Evolutionary conservation across 2,113 vertebrate species (phyloP), one percentile per base, ranked within the genome.

Genomic region (Aptenodytes forsteri): DNA sequence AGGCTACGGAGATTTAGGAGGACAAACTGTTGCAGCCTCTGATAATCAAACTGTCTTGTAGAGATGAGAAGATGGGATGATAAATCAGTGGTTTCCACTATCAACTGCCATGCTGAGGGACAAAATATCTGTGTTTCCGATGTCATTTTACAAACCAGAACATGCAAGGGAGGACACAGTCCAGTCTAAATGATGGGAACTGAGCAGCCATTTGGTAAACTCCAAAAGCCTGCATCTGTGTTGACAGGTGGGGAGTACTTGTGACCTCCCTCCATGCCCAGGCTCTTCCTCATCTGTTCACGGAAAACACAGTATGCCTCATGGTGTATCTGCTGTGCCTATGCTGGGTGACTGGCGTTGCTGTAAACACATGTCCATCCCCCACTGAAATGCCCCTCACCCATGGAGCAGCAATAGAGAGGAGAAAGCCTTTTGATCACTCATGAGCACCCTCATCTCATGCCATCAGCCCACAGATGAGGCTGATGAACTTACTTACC

Each of bases 301-400:
- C 0, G 0, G 42, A 54, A 50, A 85, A 67, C 15, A 54, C 5
- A 38, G 25, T 5, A 54, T 0, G 0, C 14, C 32, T 58, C 40
- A 27, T 7, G 5, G 14, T 36, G 16, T n/a, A 40, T 13, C 23
- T 66, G 36, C 50, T 75, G 8, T 71, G 66, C 30, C 34, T 9
- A 1, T 13, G 25, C 22, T 42, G 32, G 19, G 38, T 80, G 47
- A 42, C 29, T 32, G 20, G 2, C 38, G 34, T 13, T 70, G 70
- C 73, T 62, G 7, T 27, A 58, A 84, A 42, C 30, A 64, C 22
- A 18, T 1, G 6, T 30, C 16, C 25, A 21, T n/a, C 55, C 38
- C 1, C 0, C 59, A 56, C 29, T 14, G 34, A 72, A 87, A 70
- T 18, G 71, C 18, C 16, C 32, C 27, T 82, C 64, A 56, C 32